phyloP scores from a whole-genome alignment of 1,140 invertebrate species.

The Anastrepha obliqua region DNA sequence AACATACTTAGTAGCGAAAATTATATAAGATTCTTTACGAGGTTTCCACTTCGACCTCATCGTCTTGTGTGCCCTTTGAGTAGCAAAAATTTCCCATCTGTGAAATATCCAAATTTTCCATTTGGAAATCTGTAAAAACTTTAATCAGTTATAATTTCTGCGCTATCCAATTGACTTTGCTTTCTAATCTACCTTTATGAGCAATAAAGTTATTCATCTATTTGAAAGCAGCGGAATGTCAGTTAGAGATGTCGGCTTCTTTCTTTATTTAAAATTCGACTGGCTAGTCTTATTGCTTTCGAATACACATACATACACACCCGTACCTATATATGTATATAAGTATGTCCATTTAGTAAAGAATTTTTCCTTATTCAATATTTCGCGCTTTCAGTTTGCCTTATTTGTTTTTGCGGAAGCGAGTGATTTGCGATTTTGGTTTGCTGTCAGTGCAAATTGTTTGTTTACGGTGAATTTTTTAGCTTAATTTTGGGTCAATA shows the following conservation, averaged over 20 bases:
- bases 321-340: background rate
- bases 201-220: slow-evolving; percentile 13
- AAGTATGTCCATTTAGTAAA: background rate
- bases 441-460: slow-evolving; percentile 27
- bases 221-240: slow-evolving; percentile 27
- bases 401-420: slow-evolving; percentile 31
- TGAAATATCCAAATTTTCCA: too few species aligned
- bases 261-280: slow-evolving; percentile 31
- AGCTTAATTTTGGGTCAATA: slow-evolving; percentile 46
- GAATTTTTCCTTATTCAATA: background rate
- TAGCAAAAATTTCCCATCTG: too few species aligned
- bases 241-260: slow-evolving; percentile 17
- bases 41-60: too few species aligned
- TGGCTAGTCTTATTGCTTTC: slow-evolving; percentile 4
- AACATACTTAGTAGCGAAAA: too few species aligned
- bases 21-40: too few species aligned
- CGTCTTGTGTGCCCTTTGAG: too few species aligned
- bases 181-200: background rate
- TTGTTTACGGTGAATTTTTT: slow-evolving; percentile 47
- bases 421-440: background rate
- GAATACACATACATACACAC: background rate
- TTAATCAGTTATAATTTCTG: too few species aligned
- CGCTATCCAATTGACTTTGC: background rate
- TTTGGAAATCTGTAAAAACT: too few species aligned
- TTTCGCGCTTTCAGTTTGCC: slow-evolving; percentile 19